Conservation (phyloP, 2,888 invertebrate genomes). For the Slavum lentiscoides region DNA sequence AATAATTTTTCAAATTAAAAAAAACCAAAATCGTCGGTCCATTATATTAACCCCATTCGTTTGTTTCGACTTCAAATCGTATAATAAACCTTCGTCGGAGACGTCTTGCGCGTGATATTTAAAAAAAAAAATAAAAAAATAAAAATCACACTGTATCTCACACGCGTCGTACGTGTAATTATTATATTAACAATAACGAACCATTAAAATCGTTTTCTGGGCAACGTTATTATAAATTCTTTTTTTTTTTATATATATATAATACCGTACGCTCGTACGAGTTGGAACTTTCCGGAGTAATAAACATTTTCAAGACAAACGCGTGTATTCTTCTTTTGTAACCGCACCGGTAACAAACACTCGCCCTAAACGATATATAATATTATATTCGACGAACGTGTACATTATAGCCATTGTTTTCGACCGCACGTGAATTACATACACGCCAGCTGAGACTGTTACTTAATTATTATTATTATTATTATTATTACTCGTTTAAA, state of each 20-base stretch:
- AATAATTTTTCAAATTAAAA: slow-evolving; percentile 9
- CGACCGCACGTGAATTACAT: neutral
- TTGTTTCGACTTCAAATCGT: neutral
- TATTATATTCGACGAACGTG: slow-evolving; percentile 22
- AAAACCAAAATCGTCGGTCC: neutral
- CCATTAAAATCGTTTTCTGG: slow-evolving; percentile 12
- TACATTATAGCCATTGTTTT: slow-evolving; percentile 43
- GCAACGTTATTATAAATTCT: neutral
- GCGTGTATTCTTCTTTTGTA: slow-evolving; percentile 30
- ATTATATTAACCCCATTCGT: slow-evolving; percentile 25
- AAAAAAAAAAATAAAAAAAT: neutral
- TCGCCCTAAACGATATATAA: slow-evolving; percentile 20
- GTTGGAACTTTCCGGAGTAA: slow-evolving; percentile 31
- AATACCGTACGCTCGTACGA: too few relatives aligned
- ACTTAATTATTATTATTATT: slow-evolving; percentile 4
- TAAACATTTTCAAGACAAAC: slow-evolving; percentile 23
- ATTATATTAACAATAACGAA: neutral
- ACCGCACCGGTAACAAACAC: slow-evolving; percentile 1
- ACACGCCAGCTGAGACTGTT: neutral
- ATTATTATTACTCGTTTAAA: neutral
- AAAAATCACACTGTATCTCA: neutral
- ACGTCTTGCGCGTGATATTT: neutral
- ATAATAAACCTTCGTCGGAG: neutral
- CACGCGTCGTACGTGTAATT: neutral
- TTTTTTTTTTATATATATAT: neutral